Base-by-base conservation (phyloP, 2,888 invertebrate genomes). In the Melanchra persicariae region DNA sequence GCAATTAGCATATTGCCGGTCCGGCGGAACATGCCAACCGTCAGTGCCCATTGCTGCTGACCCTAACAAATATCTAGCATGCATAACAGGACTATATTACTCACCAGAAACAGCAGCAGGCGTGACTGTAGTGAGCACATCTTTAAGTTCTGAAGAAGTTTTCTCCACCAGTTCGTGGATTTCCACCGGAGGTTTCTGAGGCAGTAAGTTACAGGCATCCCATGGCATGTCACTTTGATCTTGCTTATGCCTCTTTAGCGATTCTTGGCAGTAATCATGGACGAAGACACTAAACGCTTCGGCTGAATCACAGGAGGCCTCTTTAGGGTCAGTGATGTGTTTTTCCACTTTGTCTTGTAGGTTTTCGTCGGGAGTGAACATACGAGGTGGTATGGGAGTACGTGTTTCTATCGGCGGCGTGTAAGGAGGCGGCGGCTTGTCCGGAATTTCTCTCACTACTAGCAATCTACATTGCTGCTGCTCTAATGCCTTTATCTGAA, bases 341-440 rank as follows among this genome's bases (percentile, higher is more conserved):
- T 81, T 87, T n/a, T 83, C 82, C 65, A 95, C 88, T 74, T 89
- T 91, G 0, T 89, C 87, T 51, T 88, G 85, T 8, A 89, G 79
- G 26, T 81, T 77, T 12, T 90, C 89, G 52, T 92, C 93, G 0
- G 89, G 64, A 1, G 81, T 68, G 82, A 93, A 95, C 77, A 87
- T 87, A 1, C 89, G 88, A 1, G 90, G 88, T 0, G 85, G 84
- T 72, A 88, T 91, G 0, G 89, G 83, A 6, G 72, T 43, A 9
- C 89, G 86, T 0, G 84, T 64, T 8, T 92, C 94, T 6, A 86
- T 84, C 0, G 95, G 95, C 19, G 95, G 95, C 0, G 93, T 95
- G 87, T 96, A 96, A 0, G 96, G 96, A 0, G 96, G 96, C 19
- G 96, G 96, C 0, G 96, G 96, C 74, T 96, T 96, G 84, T 96